phyloP scores from a whole-genome alignment of 2,888 invertebrate genomes.

The Oxyscelio sp. region DNA sequence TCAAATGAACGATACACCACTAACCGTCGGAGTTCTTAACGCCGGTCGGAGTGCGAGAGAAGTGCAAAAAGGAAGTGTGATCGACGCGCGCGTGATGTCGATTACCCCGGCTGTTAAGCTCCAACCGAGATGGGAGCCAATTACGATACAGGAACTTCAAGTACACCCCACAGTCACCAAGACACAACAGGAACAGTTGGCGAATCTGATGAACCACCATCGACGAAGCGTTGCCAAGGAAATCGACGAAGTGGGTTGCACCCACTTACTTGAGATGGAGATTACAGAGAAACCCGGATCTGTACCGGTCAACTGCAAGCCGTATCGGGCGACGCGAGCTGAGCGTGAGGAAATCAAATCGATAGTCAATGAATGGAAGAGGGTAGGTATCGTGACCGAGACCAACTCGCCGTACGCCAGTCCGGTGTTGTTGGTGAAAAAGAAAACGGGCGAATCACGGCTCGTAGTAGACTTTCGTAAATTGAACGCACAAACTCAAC shows the following conservation, averaged over 20 bases:
- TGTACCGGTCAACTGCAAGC: neutral
- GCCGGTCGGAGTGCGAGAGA: too few species aligned
- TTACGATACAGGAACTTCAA: slow-evolving; percentile 32
- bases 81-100: neutral
- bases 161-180: neutral
- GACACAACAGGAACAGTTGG: slow-evolving; percentile 10
- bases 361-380: too few species aligned
- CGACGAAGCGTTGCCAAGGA: slow-evolving; percentile 8
- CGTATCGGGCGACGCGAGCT: neutral
- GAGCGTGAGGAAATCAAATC: slow-evolving; percentile 3
- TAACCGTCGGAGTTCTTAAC: too few species aligned
- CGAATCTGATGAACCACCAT: neutral
- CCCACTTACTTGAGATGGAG: slow-evolving; percentile 10
- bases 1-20: too few species aligned
- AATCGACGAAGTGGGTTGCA: slow-evolving; percentile 1
- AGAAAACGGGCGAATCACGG: too few species aligned
- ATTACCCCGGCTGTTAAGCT: slow-evolving; percentile 2
- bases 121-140: slow-evolving; percentile 15
- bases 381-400: too few species aligned
- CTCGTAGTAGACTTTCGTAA: too few species aligned
- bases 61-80: neutral
- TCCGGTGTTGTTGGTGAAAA: too few species aligned
- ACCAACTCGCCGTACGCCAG: too few species aligned
- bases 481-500: too few species aligned
- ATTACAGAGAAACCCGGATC: slow-evolving; percentile 8